Evolutionary conservation across 2,888 invertebrate species (phyloP).

Genomic region (Graphium colonna): DNA sequence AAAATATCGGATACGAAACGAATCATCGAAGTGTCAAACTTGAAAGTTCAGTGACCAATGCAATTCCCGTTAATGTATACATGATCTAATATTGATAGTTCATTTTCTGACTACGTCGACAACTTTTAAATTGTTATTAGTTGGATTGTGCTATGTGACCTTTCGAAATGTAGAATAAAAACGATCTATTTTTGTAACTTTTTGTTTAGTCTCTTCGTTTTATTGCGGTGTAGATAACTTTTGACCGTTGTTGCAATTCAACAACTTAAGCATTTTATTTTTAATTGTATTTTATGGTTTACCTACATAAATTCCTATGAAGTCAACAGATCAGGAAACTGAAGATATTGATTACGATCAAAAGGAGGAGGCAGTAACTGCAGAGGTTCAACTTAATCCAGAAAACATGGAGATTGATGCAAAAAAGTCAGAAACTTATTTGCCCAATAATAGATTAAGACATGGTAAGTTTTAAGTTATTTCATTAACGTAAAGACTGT

Average conservation of each 20-base stretch:
- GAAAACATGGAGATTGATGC: conserved; percentile 51
- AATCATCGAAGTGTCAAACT: neutral
- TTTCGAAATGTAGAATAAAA: conserved; percentile 6
- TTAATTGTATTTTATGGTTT: conserved; percentile 1
- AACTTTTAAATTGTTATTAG: conserved; percentile 8
- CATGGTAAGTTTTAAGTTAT: conserved; percentile 39
- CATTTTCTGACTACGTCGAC: conserved; percentile 20
- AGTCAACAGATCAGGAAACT: conserved; percentile 34
- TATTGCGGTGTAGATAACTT: neutral
- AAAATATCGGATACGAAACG: too few relatives aligned
- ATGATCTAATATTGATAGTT: neutral
- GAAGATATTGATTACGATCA: conserved; percentile 31
- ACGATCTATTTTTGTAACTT: neutral
- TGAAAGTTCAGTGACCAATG: conserved; percentile 21
- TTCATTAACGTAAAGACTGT: too few relatives aligned
- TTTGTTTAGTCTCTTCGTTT: neutral
- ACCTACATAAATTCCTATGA: conserved; percentile 34
- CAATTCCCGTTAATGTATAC: conserved; percentile 2
- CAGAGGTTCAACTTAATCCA: conserved; percentile 38
- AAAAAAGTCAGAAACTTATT: conserved; percentile 53
- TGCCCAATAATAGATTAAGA: conserved; percentile 45
- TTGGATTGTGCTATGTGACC: neutral
- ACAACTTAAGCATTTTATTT: neutral
- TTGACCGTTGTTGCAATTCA: neutral
- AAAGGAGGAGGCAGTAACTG: conserved; percentile 32